Conservation (phyloP, 2,888 invertebrate species). For the Cephonodes hylas region DNA sequence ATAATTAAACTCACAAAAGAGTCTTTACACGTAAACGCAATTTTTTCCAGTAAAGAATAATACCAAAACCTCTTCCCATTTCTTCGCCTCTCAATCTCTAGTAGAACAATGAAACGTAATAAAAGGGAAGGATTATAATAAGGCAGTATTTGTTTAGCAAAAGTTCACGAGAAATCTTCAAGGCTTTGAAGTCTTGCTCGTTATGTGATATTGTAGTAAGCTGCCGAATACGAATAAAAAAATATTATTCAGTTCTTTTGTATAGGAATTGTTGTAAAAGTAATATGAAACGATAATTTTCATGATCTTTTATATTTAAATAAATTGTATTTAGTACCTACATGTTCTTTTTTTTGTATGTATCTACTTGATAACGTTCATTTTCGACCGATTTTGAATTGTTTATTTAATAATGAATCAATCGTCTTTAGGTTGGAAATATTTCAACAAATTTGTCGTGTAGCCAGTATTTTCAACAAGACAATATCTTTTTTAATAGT, state of each 20-base stretch:
- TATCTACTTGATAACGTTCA: too few species aligned
- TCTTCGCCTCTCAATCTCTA: background rate
- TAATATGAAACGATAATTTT: background rate
- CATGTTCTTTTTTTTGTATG: too few species aligned
- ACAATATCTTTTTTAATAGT: too few species aligned
- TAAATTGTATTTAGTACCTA: too few species aligned
- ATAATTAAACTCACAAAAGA: too few species aligned
- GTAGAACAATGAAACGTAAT: background rate
- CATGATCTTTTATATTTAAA: background rate
- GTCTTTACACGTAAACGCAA: too few species aligned
- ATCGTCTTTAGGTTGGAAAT: too few species aligned
- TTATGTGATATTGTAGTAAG: background rate
- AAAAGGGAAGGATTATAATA: background rate
- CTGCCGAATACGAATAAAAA: background rate
- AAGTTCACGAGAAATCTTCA: conserved; percentile 1
- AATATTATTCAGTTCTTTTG: background rate
- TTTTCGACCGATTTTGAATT: too few species aligned
- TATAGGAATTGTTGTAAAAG: background rate
- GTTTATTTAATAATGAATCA: too few species aligned
- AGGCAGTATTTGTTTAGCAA: background rate
- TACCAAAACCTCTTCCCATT: background rate
- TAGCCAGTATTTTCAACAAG: too few species aligned
- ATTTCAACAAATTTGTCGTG: too few species aligned
- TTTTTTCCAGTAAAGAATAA: background rate
- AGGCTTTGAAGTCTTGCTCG: conserved; percentile 5